Conservation (phyloP, 92 coral and sea anemone species). For the Palythoa heliodiscus region DNA sequence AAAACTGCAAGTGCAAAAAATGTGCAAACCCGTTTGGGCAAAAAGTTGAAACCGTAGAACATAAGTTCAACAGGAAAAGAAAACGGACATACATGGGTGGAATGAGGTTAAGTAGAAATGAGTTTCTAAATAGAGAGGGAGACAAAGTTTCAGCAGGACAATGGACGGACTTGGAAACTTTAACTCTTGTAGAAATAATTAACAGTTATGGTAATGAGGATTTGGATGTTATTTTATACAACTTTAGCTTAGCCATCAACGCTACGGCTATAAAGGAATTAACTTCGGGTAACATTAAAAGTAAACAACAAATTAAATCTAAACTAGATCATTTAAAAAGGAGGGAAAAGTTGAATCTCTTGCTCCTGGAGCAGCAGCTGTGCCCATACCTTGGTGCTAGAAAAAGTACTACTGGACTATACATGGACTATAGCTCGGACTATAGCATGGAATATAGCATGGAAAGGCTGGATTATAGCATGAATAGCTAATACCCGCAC, state of each 20-base stretch:
- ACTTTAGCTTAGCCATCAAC: conserved; percentile 18
- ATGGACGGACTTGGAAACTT: conserved; percentile 25
- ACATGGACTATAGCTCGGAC: no score
- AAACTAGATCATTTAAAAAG: not conserved
- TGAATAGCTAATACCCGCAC: no score
- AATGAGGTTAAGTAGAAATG: conserved; percentile 26
- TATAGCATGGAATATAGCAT: no score
- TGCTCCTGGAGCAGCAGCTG: not conserved
- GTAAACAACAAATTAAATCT: conserved; percentile 2
- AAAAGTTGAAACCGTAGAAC: not conserved
- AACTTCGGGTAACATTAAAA: conserved; percentile 13
- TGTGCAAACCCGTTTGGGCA: conserved; percentile 12
- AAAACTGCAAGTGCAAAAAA: conserved; percentile 4
- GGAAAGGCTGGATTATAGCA: no score
- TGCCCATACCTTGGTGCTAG: conserved; percentile 1
- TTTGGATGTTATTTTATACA: conserved; percentile 10
- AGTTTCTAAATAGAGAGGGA: conserved; percentile 9
- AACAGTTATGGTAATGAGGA: conserved; percentile 17
- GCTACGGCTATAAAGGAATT: conserved; percentile 24
- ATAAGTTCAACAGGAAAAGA: conserved; percentile 18
- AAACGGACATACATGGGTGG: conserved; percentile 18
- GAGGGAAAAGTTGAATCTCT: conserved; percentile 3
- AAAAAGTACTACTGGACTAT: no score
- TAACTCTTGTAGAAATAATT: conserved; percentile 11
- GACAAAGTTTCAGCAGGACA: conserved; percentile 24